These are phyloP conservation scores for Neosalanx taihuensis DNA, from an alignment of 2,797 vertebrate species.

Conservation along the genomic window DNA sequence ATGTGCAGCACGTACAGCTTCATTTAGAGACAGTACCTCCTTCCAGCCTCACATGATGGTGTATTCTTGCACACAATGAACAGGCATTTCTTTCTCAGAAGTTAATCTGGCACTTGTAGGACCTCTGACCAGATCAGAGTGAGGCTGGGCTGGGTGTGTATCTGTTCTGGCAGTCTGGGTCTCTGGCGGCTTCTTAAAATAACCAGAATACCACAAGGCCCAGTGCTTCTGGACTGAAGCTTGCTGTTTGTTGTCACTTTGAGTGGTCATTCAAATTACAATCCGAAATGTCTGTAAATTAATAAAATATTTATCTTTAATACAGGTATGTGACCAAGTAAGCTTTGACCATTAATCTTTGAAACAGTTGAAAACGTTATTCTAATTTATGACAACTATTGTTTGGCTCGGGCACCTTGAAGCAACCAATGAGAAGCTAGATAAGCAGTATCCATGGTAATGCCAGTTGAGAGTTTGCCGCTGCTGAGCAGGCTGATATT, in stretches of 20 bases:
- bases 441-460: not conserved
- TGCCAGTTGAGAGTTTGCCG: not conserved
- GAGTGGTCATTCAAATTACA: no score
- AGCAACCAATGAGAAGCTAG: not conserved
- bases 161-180: conserved; percentile 40
- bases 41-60: conserved; percentile 49
- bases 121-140: conserved; percentile 28
- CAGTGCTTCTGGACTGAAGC: conserved; percentile 18
- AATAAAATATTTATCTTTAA: no score
- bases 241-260: not conserved
- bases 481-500: not conserved
- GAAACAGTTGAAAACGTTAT: no score
- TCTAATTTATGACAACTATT: no score
- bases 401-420: not conserved
- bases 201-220: conserved; percentile 46
- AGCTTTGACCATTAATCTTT: no score
- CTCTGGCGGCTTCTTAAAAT: conserved; percentile 50
- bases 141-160: conserved; percentile 30
- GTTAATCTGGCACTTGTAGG: conserved; percentile 54
- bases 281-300: no score
- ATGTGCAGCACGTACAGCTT: conserved; percentile 35
- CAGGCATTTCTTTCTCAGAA: conserved; percentile 44
- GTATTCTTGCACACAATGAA: conserved; percentile 52
- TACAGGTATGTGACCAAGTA: no score
- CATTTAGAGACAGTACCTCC: conserved; percentile 43